These are phyloP conservation scores for Silurus asotus DNA, from an alignment of 2,113 vertebrate species.

Conservation along the genomic window DNA sequence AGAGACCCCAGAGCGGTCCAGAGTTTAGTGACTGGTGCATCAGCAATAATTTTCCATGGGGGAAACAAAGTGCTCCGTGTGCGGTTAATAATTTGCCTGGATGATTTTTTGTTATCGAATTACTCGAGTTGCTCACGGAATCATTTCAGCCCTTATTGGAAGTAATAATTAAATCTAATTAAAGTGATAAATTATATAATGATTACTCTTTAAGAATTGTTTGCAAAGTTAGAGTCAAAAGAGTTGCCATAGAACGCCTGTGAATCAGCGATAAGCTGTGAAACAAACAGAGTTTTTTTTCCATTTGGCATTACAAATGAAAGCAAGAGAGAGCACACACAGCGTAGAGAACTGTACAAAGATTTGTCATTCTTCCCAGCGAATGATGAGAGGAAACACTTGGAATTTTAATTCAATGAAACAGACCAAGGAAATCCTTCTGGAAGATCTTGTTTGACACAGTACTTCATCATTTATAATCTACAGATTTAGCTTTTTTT, in stretches of 20 bases:
- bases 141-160: too few species aligned
- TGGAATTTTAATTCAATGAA: neutral
- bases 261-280: neutral
- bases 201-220: neutral
- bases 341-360: constrained; percentile 39
- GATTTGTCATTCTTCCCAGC: constrained; percentile 1
- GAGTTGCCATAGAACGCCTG: neutral
- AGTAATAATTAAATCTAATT: neutral
- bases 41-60: too few species aligned
- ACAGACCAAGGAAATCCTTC: neutral
- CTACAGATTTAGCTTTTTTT: neutral
- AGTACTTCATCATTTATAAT: constrained; percentile 13
- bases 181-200: neutral
- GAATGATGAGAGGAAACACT: constrained; percentile 19
- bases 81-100: too few species aligned
- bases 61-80: too few species aligned
- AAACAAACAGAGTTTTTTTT: constrained; percentile 11
- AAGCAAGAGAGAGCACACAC: constrained; percentile 41
- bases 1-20: too few species aligned
- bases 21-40: too few species aligned
- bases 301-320: constrained; percentile 49
- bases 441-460: neutral
- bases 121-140: too few species aligned
- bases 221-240: neutral
- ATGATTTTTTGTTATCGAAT: too few species aligned